phyloP scores from a whole-genome alignment of 2,888 invertebrate species.

The Andrena minutula region DNA sequence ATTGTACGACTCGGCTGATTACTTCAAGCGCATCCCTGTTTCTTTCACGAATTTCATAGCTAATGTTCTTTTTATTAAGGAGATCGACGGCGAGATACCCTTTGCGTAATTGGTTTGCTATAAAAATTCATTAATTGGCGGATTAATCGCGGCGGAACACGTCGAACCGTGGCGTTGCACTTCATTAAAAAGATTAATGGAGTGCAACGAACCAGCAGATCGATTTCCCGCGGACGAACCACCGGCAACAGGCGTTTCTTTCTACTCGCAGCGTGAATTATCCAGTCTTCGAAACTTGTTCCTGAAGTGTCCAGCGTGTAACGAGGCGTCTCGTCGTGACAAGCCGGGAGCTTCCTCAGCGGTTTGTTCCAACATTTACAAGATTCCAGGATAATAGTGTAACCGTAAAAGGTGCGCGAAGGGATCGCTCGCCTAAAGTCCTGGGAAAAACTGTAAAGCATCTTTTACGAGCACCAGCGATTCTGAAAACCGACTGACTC shows the following conservation, averaged over 20 bases:
- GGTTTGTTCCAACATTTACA: slow-evolving; percentile 53
- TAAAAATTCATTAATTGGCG: not conserved
- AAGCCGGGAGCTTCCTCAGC: slow-evolving; percentile 32
- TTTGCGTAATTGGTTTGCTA: not conserved
- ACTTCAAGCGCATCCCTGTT: no score
- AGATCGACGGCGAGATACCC: not conserved
- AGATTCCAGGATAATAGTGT: slow-evolving; percentile 67
- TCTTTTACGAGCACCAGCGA: slow-evolving; percentile 50
- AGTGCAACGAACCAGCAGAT: slow-evolving; percentile 30
- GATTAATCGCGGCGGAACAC: not conserved
- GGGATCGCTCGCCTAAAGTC: slow-evolving; percentile 55
- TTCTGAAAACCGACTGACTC: slow-evolving; percentile 43
- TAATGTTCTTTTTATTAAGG: no score
- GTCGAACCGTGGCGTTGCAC: not conserved
- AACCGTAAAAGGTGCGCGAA: slow-evolving; percentile 57
- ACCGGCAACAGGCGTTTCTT: slow-evolving; percentile 29
- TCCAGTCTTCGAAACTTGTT: slow-evolving; percentile 42
- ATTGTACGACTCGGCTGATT: no score
- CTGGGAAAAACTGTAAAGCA: slow-evolving; percentile 56
- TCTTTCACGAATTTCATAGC: no score
- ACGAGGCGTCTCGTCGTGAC: slow-evolving; percentile 58
- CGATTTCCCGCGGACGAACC: not conserved
- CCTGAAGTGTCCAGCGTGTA: slow-evolving; percentile 37
- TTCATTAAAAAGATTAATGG: slow-evolving; percentile 27
- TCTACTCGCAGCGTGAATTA: slow-evolving; percentile 48